phyloP scores from a whole-genome alignment of 2,113 vertebrate species.

The Aplodontia rufa region DNA sequence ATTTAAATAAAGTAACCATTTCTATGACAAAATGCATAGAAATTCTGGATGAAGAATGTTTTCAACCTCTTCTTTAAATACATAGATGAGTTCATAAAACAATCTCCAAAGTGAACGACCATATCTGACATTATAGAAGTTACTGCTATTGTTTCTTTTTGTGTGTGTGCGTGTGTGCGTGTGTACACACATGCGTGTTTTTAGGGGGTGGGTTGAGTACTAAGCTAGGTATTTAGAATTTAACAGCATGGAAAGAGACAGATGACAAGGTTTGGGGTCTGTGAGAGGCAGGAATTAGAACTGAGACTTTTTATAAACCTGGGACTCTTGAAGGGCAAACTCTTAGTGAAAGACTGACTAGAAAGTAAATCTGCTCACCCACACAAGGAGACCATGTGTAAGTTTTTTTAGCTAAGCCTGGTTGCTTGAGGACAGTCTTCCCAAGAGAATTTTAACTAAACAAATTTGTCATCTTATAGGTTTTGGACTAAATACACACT shows the following conservation, averaged over 20 bases:
- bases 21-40: neutral
- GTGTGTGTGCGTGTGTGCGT: neutral
- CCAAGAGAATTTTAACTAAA: neutral
- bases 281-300: neutral
- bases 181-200: neutral
- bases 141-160: neutral
- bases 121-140: neutral
- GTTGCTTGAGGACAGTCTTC: neutral
- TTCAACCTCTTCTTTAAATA: neutral
- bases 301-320: neutral
- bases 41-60: neutral
- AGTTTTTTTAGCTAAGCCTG: neutral
- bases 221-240: neutral
- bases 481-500: neutral
- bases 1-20: slow-evolving; percentile 32
- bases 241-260: neutral
- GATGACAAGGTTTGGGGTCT: neutral
- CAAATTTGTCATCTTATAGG: neutral
- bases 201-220: too few relatives aligned
- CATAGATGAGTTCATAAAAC: neutral
- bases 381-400: neutral
- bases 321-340: neutral
- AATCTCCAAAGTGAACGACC: neutral
- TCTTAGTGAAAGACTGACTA: neutral
- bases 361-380: neutral